Percentiles rank a stretch among this genome's conserved stretches.
Evolutionary conservation across 2,797 vertebrate species (phyloP).

Genomic region (Clangula hyemalis): DNA sequence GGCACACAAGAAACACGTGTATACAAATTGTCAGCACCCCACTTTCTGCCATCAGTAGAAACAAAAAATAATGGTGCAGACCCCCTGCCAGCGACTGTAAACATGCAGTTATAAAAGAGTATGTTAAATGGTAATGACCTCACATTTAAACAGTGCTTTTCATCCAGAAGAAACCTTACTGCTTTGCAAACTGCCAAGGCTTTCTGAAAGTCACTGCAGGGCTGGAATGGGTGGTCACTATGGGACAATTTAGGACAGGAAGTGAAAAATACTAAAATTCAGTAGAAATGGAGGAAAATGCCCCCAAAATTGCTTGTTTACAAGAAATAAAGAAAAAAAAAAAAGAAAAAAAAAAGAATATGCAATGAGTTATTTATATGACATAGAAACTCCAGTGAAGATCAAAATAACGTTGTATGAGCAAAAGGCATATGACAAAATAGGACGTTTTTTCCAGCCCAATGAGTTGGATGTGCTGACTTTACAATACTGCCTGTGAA

Average conservation of each 20-base stretch:
- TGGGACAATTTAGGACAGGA: background rate
- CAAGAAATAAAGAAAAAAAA: background rate
- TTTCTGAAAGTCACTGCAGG: background rate
- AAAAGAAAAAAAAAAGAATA: background rate
- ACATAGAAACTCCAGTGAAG: background rate
- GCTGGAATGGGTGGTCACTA: background rate
- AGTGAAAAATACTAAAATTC: background rate
- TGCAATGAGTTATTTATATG: background rate
- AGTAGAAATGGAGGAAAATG: background rate
- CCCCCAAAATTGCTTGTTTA: background rate
- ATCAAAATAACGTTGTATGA: background rate
- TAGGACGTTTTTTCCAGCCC: slow-evolving; percentile 18
- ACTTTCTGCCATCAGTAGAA: rapidly evolving
- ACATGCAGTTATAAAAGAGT: background rate
- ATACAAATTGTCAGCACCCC: background rate
- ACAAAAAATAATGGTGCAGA: background rate
- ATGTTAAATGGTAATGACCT: background rate
- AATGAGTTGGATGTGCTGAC: background rate
- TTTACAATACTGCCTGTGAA: background rate
- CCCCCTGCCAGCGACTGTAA: background rate
- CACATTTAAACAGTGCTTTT: background rate
- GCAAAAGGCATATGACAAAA: background rate
- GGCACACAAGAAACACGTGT: background rate
- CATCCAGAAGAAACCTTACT: background rate
- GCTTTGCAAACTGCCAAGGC: background rate